Evolutionary conservation across 2,113 vertebrate species (phyloP).

Genomic region (Hypomesus transpacificus): DNA sequence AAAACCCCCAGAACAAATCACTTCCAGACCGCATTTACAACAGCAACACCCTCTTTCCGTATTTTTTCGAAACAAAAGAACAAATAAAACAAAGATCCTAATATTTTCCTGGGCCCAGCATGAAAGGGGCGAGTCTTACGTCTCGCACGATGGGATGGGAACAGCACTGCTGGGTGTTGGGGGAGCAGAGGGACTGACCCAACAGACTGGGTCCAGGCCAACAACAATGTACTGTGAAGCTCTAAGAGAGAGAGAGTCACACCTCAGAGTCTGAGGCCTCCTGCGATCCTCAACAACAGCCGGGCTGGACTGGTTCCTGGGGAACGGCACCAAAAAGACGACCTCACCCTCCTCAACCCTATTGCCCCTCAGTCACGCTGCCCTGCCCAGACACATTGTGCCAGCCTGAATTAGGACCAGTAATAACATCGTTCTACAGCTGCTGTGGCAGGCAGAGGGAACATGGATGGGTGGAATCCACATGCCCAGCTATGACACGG

Average conservation of each 20-base stretch:
- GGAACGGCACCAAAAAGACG: constrained; percentile 5
- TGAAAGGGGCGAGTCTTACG: constrained; percentile 9
- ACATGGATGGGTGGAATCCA: constrained; percentile 9
- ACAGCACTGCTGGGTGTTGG: constrained; percentile 13
- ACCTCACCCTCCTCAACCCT: neutral
- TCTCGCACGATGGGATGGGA: constrained; percentile 3
- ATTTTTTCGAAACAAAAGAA: constrained; percentile 31
- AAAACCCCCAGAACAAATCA: constrained; percentile 34
- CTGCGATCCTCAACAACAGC: constrained; percentile 32
- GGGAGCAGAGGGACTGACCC: constrained; percentile 2
- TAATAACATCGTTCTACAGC: constrained; percentile 37
- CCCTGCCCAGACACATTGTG: constrained; percentile 25
- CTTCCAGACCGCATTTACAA: constrained; percentile 35
- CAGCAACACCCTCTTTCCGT: constrained; percentile 8
- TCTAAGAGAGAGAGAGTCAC: constrained; percentile 10
- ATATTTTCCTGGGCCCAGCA: constrained; percentile 22
- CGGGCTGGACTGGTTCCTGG: constrained; percentile 23
- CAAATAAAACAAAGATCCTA: constrained; percentile 26
- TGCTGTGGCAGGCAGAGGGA: constrained; percentile 21
- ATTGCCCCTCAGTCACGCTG: constrained; percentile 25
- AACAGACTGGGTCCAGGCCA: constrained; percentile 26
- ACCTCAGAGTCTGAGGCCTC: constrained; percentile 3
- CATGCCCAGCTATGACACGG: too few relatives aligned
- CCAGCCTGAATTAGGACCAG: constrained; percentile 22
- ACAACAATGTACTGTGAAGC: constrained; percentile 29